Percentiles rank a stretch among this genome's conserved stretches.
Evolutionary conservation across 2,797 vertebrate genomes (phyloP).

Genomic region (Furcifer pardalis): DNA sequence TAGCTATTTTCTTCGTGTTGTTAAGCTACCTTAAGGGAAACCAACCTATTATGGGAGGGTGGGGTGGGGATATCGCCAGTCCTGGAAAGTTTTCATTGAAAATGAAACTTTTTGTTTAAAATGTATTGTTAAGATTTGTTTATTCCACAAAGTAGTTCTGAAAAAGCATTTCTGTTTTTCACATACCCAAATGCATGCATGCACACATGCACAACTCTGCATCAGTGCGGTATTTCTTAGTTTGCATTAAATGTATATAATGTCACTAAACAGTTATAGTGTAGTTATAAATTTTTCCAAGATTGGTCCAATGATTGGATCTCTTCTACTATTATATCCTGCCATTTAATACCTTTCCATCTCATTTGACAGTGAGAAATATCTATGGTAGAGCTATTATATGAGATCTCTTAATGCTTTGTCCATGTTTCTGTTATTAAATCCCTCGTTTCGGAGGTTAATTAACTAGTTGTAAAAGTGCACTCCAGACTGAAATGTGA

Average conservation of each 20-base stretch:
- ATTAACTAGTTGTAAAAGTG: slow-evolving; percentile 61
- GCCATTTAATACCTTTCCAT: slow-evolving; percentile 18
- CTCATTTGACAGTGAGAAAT: slow-evolving; percentile 18
- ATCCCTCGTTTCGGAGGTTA: slow-evolving; percentile 59
- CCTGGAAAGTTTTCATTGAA: neutral
- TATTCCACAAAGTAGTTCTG: neutral
- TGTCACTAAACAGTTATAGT: neutral
- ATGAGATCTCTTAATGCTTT: slow-evolving; percentile 25
- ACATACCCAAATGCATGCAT: neutral
- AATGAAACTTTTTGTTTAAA: neutral
- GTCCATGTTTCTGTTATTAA: slow-evolving; percentile 55
- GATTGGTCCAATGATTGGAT: neutral
- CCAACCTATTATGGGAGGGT: no score
- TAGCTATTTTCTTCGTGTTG: no score
- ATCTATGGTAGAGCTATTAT: slow-evolving; percentile 29
- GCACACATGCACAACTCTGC: neutral
- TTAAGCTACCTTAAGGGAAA: neutral
- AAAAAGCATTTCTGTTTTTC: neutral
- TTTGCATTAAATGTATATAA: neutral
- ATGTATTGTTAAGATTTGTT: neutral
- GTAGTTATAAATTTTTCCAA: neutral
- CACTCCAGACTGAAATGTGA: slow-evolving; percentile 66
- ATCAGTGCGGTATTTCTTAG: neutral
- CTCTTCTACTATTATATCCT: slow-evolving; percentile 6
- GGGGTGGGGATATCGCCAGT: no score